A percentile compares a stretch with the other conserved stretches of the same genome.
phyloP scores from a whole-genome alignment of 2,113 vertebrate genomes.

The Perca fluviatilis region DNA sequence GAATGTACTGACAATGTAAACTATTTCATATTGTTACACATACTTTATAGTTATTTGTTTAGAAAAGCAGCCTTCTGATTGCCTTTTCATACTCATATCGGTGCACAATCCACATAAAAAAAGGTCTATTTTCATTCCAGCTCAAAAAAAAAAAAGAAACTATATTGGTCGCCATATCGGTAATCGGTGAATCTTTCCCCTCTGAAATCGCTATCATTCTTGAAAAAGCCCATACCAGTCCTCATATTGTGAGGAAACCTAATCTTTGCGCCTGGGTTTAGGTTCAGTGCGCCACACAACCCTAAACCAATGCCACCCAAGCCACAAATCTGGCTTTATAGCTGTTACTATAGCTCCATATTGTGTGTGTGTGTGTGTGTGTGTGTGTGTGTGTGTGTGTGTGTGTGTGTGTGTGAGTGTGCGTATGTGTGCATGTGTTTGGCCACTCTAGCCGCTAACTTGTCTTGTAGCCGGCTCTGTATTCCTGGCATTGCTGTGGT shows the following conservation, averaged over 20 bases:
- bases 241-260: slow-evolving; percentile 34
- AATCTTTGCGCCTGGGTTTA: slow-evolving; percentile 14
- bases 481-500: slow-evolving; percentile 85
- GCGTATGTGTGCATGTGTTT: slow-evolving; percentile 27
- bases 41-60: no score
- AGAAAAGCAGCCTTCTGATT: no score
- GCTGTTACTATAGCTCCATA: slow-evolving; percentile 23
- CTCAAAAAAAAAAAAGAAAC: no score
- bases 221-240: no score
- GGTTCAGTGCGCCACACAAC: slow-evolving; percentile 31
- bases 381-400: slow-evolving; percentile 11
- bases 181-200: no score
- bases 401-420: slow-evolving; percentile 13
- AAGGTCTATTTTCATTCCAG: no score
- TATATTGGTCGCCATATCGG: no score
- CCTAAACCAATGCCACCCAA: slow-evolving; percentile 33
- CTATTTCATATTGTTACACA: no score
- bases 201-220: no score
- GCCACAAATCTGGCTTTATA: slow-evolving; percentile 42
- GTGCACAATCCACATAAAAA: no score
- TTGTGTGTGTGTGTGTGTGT: neutral
- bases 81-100: no score
- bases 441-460: slow-evolving; percentile 72
- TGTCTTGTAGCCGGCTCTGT: slow-evolving; percentile 76
- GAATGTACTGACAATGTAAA: no score